Base-by-base conservation (phyloP, 2,797 vertebrate genomes). In the Hemibagrus guttatus region DNA sequence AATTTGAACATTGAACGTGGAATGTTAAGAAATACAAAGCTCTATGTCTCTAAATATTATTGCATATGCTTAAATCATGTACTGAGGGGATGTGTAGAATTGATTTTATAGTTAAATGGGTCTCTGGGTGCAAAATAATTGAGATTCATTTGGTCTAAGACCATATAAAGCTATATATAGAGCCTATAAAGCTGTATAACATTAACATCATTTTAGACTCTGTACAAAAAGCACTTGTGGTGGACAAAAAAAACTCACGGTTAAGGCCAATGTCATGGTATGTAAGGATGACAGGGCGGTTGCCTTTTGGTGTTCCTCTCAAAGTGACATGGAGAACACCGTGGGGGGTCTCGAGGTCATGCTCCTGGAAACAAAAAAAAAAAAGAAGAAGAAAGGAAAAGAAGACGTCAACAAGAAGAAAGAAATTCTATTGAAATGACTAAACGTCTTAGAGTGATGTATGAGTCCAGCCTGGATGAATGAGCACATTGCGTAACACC, bases 221-320 rank as follows among this genome's bases (percentile, higher is more conserved):
- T 49, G 58, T 61, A 42, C 13, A 61, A 2, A n/a, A 0, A 23
- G 75, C 0, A 78, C 14, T 69, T 14, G 28, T 64, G 35, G 7
- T 54, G 31, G 17, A 14, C 21, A 17, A 19, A 79, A 85, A 87
- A n/a, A n/a, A 96, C 97, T 97, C 95, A 99, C 97, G 98, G 93
- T 98, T 99, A 64, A 99, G 96, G 90, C 98, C 98, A 63, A 99
- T 97, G 93, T 99, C 98, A 84, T 99, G 98, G 92, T 97, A 99
- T 23, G 98, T 98, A 90, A 99, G 96, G 93, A 99, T 97, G 88
- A 97, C 96, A 1, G 98, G 98, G 92, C 97, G 95, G 94, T 97
- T 99, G 90, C 97, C 97, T 90, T 96, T 98, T 11, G 96, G 95
- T 26, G 93, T 95, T 39, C 97, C 97, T 90, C 97, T 95, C 95